Evolutionary conservation across 2,797 vertebrate species (phyloP).

Genomic region (Bradypus variegatus): DNA sequence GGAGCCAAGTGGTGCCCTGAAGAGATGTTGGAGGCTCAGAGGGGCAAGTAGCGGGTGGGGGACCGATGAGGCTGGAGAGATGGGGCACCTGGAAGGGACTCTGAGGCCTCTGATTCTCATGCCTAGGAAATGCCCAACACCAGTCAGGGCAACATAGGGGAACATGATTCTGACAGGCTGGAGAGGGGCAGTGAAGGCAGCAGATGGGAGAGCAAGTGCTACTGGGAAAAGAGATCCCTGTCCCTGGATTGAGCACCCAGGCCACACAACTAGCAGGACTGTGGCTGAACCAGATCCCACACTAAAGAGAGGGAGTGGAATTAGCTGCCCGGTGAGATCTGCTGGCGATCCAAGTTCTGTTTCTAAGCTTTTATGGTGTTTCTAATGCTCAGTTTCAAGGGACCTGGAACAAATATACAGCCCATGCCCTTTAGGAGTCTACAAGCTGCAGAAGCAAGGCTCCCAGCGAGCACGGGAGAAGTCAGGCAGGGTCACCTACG

Average conservation of each 20-base stretch:
- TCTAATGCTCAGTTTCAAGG: neutral
- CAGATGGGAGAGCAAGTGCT: neutral
- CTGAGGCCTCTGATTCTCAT: neutral
- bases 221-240: neutral
- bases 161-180: neutral
- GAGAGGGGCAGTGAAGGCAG: neutral
- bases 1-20: neutral
- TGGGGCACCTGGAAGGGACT: neutral
- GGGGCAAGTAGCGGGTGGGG: neutral
- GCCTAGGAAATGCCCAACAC: neutral
- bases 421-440: neutral
- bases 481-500: constrained; percentile 71
- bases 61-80: neutral
- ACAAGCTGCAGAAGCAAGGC: neutral
- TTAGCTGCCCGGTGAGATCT: neutral
- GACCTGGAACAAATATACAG: neutral
- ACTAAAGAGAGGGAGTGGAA: neutral
- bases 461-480: neutral
- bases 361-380: neutral
- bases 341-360: neutral
- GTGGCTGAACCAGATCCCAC: neutral
- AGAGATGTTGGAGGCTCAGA: neutral
- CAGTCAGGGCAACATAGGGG: neutral
- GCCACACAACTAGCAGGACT: neutral
- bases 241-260: neutral